phyloP scores from a whole-genome alignment of 2,888 invertebrate genomes.

The Heliconius cydno region DNA sequence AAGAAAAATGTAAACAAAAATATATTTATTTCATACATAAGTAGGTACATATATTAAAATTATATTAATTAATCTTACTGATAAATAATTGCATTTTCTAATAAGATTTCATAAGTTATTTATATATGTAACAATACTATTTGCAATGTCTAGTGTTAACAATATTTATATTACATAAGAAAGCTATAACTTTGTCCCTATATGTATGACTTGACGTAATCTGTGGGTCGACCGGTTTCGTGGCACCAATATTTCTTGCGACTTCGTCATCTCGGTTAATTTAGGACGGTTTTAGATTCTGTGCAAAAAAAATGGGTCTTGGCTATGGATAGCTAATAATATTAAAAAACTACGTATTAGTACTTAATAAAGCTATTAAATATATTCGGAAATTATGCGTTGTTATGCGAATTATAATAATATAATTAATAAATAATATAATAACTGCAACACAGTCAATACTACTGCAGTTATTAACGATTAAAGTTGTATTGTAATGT shows the following conservation, averaged over 20 bases:
- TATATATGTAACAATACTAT: constrained; percentile 4
- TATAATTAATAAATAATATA: too few relatives aligned
- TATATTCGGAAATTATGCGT: too few relatives aligned
- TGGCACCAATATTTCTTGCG: constrained; percentile 66
- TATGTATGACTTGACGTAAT: constrained; percentile 69
- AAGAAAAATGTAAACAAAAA: too few relatives aligned
- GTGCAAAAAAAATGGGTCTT: constrained; percentile 23
- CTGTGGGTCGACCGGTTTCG: constrained; percentile 66
- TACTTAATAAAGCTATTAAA: neutral
- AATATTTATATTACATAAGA: constrained; percentile 45
- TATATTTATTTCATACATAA: neutral
- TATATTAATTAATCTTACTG: too few relatives aligned
- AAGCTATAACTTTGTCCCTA: constrained; percentile 45
- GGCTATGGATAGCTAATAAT: neutral
- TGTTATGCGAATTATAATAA: neutral
- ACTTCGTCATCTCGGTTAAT: constrained; percentile 59
- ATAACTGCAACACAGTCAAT: too few relatives aligned
- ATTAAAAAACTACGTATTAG: neutral
- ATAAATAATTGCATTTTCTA: neutral
- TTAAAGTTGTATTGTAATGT: too few relatives aligned
- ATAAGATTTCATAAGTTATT: neutral
- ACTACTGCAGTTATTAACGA: too few relatives aligned
- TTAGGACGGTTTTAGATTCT: constrained; percentile 47
- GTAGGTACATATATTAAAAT: too few relatives aligned
- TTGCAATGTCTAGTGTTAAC: constrained; percentile 31